Base-by-base conservation (phyloP, 2,888 invertebrate genomes). In the Oscheius sp. region DNA sequence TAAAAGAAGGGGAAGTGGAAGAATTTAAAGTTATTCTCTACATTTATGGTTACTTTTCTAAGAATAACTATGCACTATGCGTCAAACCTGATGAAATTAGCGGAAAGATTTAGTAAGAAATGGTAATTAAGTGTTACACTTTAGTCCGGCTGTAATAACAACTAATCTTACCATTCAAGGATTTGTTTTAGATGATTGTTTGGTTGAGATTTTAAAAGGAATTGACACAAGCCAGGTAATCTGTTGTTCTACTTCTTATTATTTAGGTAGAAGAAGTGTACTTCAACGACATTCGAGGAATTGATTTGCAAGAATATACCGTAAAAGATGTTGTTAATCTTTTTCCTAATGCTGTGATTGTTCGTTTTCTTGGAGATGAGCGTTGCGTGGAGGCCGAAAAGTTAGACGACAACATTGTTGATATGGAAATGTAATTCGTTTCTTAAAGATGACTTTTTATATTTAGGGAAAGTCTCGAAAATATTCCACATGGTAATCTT, bases 241-340 rank as follows among this genome's bases (percentile, higher is more conserved):
- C n/a, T 14, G 2, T 2, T 51, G 26, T 51, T 6, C 2, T 14
- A 8, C 4, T 14, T 54, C 6, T 22, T 14, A 26, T 12, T 50
- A n/a, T 44, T 14, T 28, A 64, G 64, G 64, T 51, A 1, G 64
- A 64, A 36, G 50, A 50, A 26, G 64, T 64, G 8, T 30, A 38
- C 17, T 50, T 64, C 41, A 50, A 50, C 28, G 51, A 64, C 41
- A 36, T 64, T 20, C 14, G 2, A 14, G 24, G 24, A 5, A 38
- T 64, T 22, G 38, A 38, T 17, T 17, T 64, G 38, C 9, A 24
- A 9, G 24, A 50, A 20, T 24, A 50, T 22, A 26, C 51, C 1
- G n/a, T 51, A 22, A 14, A 30, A 6, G 51, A 64, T 14, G 20
- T 64, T 14, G 64, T 64, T 3, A 41, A 33, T 9, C 64, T 64